These are phyloP conservation scores for Andrena camellia DNA, from an alignment of 2,888 invertebrate species.

Conservation along the genomic window DNA sequence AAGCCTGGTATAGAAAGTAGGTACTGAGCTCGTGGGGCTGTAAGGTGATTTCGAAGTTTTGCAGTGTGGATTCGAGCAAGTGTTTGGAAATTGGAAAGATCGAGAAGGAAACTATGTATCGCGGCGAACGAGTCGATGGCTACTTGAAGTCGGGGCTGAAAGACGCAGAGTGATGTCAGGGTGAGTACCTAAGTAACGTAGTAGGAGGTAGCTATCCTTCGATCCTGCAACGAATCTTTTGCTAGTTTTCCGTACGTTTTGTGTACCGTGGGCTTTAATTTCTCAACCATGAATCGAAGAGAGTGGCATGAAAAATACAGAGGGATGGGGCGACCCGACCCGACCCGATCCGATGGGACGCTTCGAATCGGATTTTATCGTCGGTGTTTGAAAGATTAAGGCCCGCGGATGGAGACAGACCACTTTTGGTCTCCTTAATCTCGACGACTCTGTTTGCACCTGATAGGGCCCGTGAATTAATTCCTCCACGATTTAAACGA, in stretches of 20 bases:
- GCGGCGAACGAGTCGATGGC: not conserved
- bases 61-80: too few species aligned
- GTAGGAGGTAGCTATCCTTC: too few species aligned
- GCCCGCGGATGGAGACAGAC: not conserved
- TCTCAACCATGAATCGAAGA: not conserved
- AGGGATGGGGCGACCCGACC: too few species aligned
- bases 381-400: conserved; percentile 10
- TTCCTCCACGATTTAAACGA: not conserved
- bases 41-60: too few species aligned
- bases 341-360: too few species aligned
- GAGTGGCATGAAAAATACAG: not conserved
- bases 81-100: not conserved
- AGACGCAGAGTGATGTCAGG: not conserved
- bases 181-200: conserved; percentile 5
- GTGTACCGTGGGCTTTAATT: not conserved
- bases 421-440: not conserved
- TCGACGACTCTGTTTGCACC: not conserved
- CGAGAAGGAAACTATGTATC: not conserved
- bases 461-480: not conserved
- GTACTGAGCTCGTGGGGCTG: too few species aligned
- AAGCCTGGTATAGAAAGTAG: too few species aligned
- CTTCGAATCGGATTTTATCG: not conserved
- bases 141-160: not conserved
- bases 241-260: not conserved
- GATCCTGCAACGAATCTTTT: not conserved